Evolutionary conservation across 2,888 invertebrate genomes (phyloP).

Genomic region (Chymomyza caudatula): DNA sequence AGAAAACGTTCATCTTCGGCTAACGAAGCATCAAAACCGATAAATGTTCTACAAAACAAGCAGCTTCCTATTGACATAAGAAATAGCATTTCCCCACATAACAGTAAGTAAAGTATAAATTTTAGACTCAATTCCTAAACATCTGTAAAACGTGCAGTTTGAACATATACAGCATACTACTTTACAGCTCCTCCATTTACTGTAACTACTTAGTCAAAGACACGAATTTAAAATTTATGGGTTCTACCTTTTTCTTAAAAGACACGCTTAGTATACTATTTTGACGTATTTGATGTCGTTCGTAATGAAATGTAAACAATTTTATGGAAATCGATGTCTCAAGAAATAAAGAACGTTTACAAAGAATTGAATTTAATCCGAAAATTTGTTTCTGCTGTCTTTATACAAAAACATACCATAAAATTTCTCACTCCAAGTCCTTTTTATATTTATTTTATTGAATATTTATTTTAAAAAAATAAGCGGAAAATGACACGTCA

Average conservation of each 20-base stretch:
- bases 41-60: conserved; percentile 80
- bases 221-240: conserved; percentile 11
- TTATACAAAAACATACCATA: too few species aligned
- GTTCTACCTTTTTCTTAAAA: too few species aligned
- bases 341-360: not conserved
- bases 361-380: not conserved
- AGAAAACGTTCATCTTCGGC: conserved; percentile 85
- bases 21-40: conserved; percentile 85
- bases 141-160: not conserved
- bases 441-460: too few species aligned
- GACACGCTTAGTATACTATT: not conserved
- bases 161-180: conserved; percentile 7
- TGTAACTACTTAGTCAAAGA: not conserved
- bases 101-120: conserved; percentile 47
- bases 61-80: conserved; percentile 81
- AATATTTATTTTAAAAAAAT: too few species aligned
- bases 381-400: not conserved
- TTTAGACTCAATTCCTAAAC: conserved; percentile 70
- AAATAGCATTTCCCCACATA: conserved; percentile 73
- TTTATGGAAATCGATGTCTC: not conserved
- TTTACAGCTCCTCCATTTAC: not conserved
- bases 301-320: not conserved
- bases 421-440: too few species aligned
- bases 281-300: not conserved
- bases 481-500: too few species aligned